Evolutionary conservation across 2,888 invertebrate species (phyloP), one percentile per base, ranked within the genome.

Genomic region (Orthonevra nobilis): DNA sequence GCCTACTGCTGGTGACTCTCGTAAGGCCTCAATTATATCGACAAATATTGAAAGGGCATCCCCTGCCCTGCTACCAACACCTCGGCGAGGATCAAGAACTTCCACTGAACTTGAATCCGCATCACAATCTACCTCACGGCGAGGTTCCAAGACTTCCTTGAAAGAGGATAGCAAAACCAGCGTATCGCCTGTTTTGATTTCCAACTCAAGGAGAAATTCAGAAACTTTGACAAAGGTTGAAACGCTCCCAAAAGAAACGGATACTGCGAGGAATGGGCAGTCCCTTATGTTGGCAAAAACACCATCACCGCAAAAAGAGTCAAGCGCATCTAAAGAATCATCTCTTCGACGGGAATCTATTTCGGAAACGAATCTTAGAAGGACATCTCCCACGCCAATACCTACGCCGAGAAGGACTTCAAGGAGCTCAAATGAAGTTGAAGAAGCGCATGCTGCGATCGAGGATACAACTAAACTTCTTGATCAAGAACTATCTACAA

Each of bases 11-110:
- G 23, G 23, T 3, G 5, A 23, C 23, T 50, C 19, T 3, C 20
- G 42, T 10, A 12, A 30, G 6, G 12, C 12, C 6, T 40, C 28
- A 4, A 66, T 9, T 20, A 17, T 10, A 9, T 14, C 23, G 0
- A 6, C 17, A 1, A 46, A 36, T 17, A 23, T 30, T 1, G 68
- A 58, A 12, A 63, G 38, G 3, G 58, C 15, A 15, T 66, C 73
- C 0, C 73, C 73, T n/a, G 50, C 30, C 2, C 52, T 15, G n/a
- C 36, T 66, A 14, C 66, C 73, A 5, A 69, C 50, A 3, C 42
- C 69, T 1, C 61, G 61, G 32, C 15, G 52, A 9, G 17, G 15
- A 1, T 70, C 70, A 2, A 44, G 30, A 17, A 1, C 46, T 12
- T 61, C 70, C 14, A 9, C 26, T 15, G 69, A 58, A 28, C 1